These are phyloP conservation scores for Pycnonotus jocosus DNA, from an alignment of 2,113 vertebrate genomes.

Conservation along the genomic window DNA sequence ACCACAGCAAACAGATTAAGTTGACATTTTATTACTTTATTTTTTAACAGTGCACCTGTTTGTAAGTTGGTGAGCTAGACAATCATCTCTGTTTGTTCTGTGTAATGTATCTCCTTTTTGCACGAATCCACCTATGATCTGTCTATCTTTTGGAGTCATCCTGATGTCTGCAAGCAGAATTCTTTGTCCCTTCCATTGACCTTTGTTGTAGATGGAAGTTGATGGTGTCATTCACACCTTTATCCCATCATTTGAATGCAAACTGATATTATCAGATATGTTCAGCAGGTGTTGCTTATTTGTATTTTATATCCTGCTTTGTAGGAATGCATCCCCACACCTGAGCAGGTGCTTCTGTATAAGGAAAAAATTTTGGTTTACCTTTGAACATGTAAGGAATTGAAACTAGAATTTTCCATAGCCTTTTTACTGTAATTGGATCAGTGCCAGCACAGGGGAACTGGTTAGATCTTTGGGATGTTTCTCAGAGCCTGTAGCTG, in stretches of 20 bases:
- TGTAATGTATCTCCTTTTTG: neutral
- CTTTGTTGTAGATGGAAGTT: neutral
- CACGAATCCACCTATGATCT: neutral
- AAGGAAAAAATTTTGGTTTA: too few species aligned
- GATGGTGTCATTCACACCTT: neutral
- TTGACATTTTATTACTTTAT: neutral
- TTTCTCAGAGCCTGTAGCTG: too few species aligned
- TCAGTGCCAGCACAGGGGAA: too few species aligned
- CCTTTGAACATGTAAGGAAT: too few species aligned
- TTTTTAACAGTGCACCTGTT: neutral
- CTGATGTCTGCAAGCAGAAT: neutral
- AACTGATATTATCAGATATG: neutral
- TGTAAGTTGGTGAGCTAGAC: neutral
- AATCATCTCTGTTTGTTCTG: neutral
- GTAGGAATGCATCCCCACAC: too few species aligned
- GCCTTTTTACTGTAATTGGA: too few species aligned
- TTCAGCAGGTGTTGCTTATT: neutral
- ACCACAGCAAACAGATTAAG: neutral
- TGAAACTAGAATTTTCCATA: too few species aligned
- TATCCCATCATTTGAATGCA: neutral
- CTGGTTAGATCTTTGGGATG: too few species aligned
- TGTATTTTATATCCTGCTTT: neutral
- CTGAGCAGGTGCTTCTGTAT: too few species aligned
- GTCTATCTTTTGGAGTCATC: neutral
- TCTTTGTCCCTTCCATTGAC: rapidly evolving